A percentile compares a stretch with the other conserved stretches of the same genome.
These are phyloP conservation scores for Pelecanoides urinatrix DNA, from an alignment of 2,113 vertebrate species.

Conservation along the genomic window DNA sequence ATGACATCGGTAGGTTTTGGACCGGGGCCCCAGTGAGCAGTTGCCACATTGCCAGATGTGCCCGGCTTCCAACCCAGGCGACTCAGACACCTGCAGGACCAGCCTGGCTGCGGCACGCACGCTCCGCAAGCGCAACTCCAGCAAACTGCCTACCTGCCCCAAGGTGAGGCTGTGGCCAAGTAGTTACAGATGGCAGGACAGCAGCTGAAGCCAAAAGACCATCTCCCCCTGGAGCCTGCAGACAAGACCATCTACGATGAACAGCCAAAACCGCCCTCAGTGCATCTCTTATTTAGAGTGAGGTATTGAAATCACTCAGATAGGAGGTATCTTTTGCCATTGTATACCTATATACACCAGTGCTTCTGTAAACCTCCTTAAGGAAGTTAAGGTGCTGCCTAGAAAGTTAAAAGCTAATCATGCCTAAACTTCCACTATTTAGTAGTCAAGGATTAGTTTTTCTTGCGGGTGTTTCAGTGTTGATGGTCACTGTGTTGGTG, in stretches of 20 bases:
- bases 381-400: not conserved
- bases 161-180: not conserved
- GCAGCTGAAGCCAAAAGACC: not conserved
- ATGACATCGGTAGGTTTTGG: accelerated
- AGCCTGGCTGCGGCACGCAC: not conserved
- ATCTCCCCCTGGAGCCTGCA: not conserved
- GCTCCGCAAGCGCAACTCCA: accelerated
- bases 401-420: not conserved
- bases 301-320: not conserved
- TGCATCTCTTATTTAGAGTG: accelerated
- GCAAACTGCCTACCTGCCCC: not conserved
- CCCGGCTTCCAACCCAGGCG: not conserved
- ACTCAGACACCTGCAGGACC: not conserved
- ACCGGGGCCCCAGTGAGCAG: not conserved
- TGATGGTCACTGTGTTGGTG: not conserved
- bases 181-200: not conserved
- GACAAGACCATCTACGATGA: not conserved
- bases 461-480: not conserved
- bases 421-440: slow-evolving; percentile 34
- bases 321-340: not conserved
- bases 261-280: not conserved
- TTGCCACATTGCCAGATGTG: not conserved
- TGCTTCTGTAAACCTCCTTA: not conserved
- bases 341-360: not conserved
- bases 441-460: slow-evolving; percentile 39